These are phyloP conservation scores for Pinna nobilis DNA, from an alignment of 1,140 invertebrate genomes.

Conservation along the genomic window DNA sequence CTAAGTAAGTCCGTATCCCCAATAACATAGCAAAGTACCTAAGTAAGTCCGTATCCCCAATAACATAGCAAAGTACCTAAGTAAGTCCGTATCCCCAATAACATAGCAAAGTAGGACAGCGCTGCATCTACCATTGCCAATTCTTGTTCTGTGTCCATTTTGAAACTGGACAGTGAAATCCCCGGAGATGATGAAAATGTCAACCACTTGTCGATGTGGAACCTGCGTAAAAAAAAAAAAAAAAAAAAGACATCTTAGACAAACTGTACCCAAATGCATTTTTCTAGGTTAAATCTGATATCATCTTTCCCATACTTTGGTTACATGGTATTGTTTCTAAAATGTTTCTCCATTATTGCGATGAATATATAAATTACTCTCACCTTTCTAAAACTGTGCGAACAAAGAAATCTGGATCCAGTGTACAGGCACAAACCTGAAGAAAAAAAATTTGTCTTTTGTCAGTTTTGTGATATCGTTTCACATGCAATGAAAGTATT, in stretches of 20 bases:
- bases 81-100: slow-evolving; percentile 93
- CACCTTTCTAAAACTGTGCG: slow-evolving; percentile 91
- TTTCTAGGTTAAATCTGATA: too few species aligned
- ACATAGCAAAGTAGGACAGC: slow-evolving; percentile 90
- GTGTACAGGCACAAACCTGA: slow-evolving; percentile 88
- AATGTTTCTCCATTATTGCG: too few species aligned
- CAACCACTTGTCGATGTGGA: slow-evolving; percentile 83
- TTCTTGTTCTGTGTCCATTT: slow-evolving; percentile 73
- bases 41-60: too few species aligned
- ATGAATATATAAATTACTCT: slow-evolving; percentile 63
- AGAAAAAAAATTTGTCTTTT: slow-evolving; percentile 22
- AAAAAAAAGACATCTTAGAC: not conserved
- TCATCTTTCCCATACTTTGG: too few species aligned
- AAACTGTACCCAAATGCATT: not conserved
- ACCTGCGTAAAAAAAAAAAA: slow-evolving; percentile 52
- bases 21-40: too few species aligned
- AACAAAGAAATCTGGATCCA: slow-evolving; percentile 90
- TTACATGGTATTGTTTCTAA: too few species aligned
- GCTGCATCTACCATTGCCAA: slow-evolving; percentile 94
- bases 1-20: slow-evolving; percentile 91
- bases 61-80: slow-evolving; percentile 81
- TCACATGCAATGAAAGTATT: not conserved
- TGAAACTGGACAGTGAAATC: slow-evolving; percentile 73
- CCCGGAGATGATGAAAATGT: slow-evolving; percentile 80
- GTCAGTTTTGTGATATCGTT: not conserved